Conservation (phyloP, 2,888 invertebrate species). For the Sinodicranocentrus sp. region DNA sequence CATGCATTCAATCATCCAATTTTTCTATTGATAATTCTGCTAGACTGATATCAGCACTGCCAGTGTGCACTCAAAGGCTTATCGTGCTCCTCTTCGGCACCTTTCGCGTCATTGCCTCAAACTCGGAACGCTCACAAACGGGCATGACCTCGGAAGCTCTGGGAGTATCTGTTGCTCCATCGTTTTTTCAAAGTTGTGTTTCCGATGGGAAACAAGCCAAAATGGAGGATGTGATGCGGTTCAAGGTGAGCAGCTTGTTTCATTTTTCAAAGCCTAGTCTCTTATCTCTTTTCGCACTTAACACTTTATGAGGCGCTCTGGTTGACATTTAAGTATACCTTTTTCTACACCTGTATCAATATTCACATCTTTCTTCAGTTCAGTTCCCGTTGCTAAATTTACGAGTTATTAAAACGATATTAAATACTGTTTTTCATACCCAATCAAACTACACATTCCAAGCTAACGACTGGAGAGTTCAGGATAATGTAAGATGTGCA, state of each 20-base stretch:
- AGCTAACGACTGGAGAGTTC: no score
- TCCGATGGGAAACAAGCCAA: conserved; percentile 96
- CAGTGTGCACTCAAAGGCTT: conserved; percentile 93
- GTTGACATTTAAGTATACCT: background rate
- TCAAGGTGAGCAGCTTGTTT: conserved; percentile 85
- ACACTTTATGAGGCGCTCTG: background rate
- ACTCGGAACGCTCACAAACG: conserved; percentile 92
- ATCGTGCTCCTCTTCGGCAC: conserved; percentile 97
- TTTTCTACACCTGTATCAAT: no score
- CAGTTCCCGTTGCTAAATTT: no score
- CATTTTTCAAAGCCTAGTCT: no score
- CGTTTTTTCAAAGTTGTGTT: conserved; percentile 97
- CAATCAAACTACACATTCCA: no score
- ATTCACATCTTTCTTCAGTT: no score
- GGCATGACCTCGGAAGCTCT: conserved; percentile 97
- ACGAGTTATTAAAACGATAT: no score
- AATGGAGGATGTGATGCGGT: conserved; percentile 96
- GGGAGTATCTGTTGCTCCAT: conserved; percentile 91
- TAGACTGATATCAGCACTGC: conserved; percentile 92
- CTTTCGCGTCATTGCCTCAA: conserved; percentile 95
- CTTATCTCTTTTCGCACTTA: background rate
- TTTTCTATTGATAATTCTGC: conserved; percentile 68
- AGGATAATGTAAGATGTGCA: no score
- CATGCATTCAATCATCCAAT: background rate
- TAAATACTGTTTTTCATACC: no score